Base-by-base conservation (phyloP, 2,113 vertebrate species). In the Lagopus muta region DNA sequence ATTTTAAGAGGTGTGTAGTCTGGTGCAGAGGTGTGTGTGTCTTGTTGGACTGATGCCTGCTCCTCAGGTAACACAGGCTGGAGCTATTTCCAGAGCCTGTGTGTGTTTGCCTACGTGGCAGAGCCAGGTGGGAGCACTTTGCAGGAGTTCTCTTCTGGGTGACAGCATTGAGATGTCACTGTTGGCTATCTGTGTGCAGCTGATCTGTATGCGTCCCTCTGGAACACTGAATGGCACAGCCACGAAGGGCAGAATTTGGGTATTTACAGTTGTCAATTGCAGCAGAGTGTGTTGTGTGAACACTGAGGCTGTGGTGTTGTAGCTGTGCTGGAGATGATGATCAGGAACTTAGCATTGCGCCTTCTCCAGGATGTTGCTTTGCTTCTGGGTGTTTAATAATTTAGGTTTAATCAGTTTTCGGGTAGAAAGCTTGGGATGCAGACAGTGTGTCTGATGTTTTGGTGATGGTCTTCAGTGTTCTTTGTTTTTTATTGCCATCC, bases 1-100 rank as follows among this genome's bases (percentile, higher is more conserved):
- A 13, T 28, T 60, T 32, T 42, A 42, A 30, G 15, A 42, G 55
- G 22, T 7, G 14, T n/a, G 18, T 11, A 17, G 7, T 38, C 24
- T 73, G 5, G 7, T 8, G 11, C 7, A 5, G 54, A 57, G 8
- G 2, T 7, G 27, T 21, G 40, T 0, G 3, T 64, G 28, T n/a
- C 36, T 57, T 27, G 13, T 61, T 52, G 74, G 45, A 43, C 8
- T 10, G 22, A 10, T 1, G n/a, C 20, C 50, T 57, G 42, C 74
- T 69, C 16, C 42, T 22, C 8, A 48, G 58, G 18, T 28, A 27
- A 15, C 36, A 11, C 48, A 4, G 45, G 38, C 50, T 91, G 38
- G 36, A 42, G 3, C n/a, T 30, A 0, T 36, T 32, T 21, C 13
- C 32, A 60, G 60, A 42, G 27, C 25, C 64, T 3, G 1, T 14